Evolutionary conservation across 2,888 invertebrate genomes (phyloP), one percentile per base, ranked within the genome.

Genomic region (Andricus quercusramuli): DNA sequence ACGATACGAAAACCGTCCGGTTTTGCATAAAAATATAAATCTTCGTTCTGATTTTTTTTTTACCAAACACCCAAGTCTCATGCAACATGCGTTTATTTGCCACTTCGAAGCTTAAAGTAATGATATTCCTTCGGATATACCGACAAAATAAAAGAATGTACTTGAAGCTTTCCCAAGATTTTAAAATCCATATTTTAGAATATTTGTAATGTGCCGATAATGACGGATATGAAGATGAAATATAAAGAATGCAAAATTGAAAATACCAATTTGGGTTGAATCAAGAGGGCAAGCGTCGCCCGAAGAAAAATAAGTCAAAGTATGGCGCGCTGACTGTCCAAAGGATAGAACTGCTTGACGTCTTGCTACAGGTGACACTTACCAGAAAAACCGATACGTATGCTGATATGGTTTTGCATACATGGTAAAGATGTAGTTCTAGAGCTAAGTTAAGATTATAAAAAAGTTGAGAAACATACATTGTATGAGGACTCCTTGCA

Each of bases 401-500:
- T 84, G 85, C 76, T 83, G 86, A 86, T 88, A 88, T 88, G 86
- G 86, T 86, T 89, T 84, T 81, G 88, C 82, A 85, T 87, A 86
- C 78, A 86, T 85, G 87, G 85, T 84, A 84, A 85, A 81, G 81
- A 70, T 22, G 81, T 76, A 79, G 56, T 74, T 51, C 70, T 56
- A 56, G 29, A 74, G 70, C 51, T 74, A 56, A 20, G 20, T 13
- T 51, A 74, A 20, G 59, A 82, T 29, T 20, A 77, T 78, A 67
- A 68, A 80, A 78, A 78, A 68, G 29, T 77, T 70, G 83, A 82
- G 83, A 83, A 83, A 97, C 98, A 97, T 96, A 98, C 99, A 98
- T 95, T 99, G 98, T 85, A 96, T 95, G 74, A 98, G 94, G 87
- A 99, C 96, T 88, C 95, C 96, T 90, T 97, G 96, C 94, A 98